phyloP scores from a whole-genome alignment of 1,140 invertebrate genomes.

The Drosophila fuyamai region DNA sequence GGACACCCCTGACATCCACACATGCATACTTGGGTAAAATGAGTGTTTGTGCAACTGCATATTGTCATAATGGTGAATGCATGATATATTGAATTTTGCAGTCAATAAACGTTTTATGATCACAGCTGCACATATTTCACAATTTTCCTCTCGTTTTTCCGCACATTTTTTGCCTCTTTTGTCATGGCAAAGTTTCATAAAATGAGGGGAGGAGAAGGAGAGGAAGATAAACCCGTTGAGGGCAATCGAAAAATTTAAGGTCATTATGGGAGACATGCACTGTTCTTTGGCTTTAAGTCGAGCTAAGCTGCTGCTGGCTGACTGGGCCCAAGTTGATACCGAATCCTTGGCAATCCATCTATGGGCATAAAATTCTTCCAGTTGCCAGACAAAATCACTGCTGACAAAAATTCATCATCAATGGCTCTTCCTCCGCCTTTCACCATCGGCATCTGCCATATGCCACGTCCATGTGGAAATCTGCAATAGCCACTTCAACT shows the following conservation, averaged over 20 bases:
- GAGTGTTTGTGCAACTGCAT: constrained; percentile 58
- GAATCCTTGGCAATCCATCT: constrained; percentile 39
- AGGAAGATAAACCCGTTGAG: constrained; percentile 31
- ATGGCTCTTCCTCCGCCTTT: not conserved
- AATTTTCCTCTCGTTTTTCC: constrained; percentile 48
- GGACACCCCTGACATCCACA: constrained; percentile 19
- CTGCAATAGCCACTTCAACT: constrained; percentile 39
- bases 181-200: constrained; percentile 38
- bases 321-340: constrained; percentile 14
- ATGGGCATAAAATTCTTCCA: constrained; percentile 35
- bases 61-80: constrained; percentile 77
- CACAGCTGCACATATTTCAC: constrained; percentile 70
- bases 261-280: constrained; percentile 26
- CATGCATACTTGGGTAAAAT: constrained; percentile 1
- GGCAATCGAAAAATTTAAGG: constrained; percentile 50
- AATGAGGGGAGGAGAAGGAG: constrained; percentile 11
- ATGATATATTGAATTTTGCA: constrained; percentile 84
- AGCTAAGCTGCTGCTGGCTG: constrained; percentile 28
- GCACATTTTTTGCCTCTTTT: constrained; percentile 20
- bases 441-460: constrained; percentile 14
- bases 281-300: constrained; percentile 21
- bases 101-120: constrained; percentile 79
- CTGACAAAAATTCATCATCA: constrained; percentile 46
- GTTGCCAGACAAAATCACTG: constrained; percentile 32
- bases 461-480: constrained; percentile 15